Evolutionary conservation across 2,113 vertebrate genomes (phyloP).

Genomic region (Onychostruthus taczanowskii): DNA sequence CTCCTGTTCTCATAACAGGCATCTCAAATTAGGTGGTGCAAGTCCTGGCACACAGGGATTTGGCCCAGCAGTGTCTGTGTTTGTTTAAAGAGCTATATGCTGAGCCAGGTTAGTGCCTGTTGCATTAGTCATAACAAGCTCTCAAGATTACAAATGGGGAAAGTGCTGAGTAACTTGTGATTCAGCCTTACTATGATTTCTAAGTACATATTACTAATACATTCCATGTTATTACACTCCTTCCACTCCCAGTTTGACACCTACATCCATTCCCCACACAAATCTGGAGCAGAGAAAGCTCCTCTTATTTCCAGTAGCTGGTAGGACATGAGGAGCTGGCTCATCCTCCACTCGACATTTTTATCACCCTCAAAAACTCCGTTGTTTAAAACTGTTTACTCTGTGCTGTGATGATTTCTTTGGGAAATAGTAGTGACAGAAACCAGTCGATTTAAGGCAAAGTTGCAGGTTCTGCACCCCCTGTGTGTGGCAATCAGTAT

Average conservation of each 20-base stretch:
- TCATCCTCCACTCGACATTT: background rate
- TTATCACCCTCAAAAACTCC: conserved; percentile 2
- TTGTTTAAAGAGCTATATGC: conserved; percentile 46
- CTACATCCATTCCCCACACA: background rate
- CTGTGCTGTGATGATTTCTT: conserved; percentile 39
- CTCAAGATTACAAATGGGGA: conserved; percentile 61
- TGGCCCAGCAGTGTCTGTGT: conserved; percentile 5
- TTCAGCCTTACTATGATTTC: conserved; percentile 61
- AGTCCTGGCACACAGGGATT: background rate
- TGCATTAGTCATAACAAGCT: conserved; percentile 64
- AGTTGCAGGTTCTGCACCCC: conserved; percentile 15
- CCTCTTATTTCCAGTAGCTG: background rate
- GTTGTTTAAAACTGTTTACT: conserved; percentile 58
- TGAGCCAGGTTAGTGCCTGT: conserved; percentile 52
- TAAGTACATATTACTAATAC: conserved; percentile 58
- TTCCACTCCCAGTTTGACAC: conserved; percentile 22
- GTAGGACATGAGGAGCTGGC: background rate
- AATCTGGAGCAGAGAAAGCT: conserved; percentile 13
- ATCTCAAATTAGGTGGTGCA: conserved; percentile 5
- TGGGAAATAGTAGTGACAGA: conserved; percentile 8
- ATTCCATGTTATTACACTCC: background rate
- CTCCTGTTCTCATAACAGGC: background rate
- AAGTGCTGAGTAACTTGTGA: conserved; percentile 68
- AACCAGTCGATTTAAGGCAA: background rate
- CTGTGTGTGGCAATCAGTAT: background rate